These are phyloP conservation scores for Volucella bombylans DNA, from an alignment of 2,888 invertebrate species.

Conservation along the genomic window DNA sequence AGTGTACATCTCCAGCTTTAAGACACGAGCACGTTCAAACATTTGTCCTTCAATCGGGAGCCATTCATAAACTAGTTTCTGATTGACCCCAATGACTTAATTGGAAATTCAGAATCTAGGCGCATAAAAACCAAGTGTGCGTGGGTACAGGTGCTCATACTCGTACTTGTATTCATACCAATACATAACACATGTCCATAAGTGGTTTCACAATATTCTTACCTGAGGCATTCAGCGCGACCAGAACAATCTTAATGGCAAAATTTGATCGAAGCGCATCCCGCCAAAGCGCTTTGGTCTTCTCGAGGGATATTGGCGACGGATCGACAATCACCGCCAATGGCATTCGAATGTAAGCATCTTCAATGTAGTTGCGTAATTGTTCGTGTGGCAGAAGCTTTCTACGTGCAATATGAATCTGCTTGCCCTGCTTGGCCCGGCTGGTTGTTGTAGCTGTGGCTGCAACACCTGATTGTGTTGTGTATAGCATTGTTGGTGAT, in stretches of 20 bases:
- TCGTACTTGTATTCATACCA: slow-evolving; percentile 10
- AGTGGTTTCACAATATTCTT: slow-evolving; percentile 64
- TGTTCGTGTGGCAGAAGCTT: slow-evolving; percentile 81
- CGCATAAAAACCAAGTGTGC: slow-evolving; percentile 27
- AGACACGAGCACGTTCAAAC: slow-evolving; percentile 2
- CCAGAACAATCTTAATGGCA: slow-evolving; percentile 81
- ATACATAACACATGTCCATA: slow-evolving; percentile 11
- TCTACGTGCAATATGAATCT: slow-evolving; percentile 77
- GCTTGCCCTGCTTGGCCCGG: slow-evolving; percentile 79
- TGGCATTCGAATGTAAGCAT: slow-evolving; percentile 82
- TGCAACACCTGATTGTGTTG: slow-evolving; percentile 61
- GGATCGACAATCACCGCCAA: slow-evolving; percentile 82
- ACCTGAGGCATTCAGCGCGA: slow-evolving; percentile 82
- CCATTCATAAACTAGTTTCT: slow-evolving; percentile 60
- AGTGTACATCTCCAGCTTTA: slow-evolving; percentile 47
- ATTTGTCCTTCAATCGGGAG: slow-evolving; percentile 62
- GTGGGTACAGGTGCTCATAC: neutral
- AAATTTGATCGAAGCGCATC: slow-evolving; percentile 81
- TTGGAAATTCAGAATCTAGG: slow-evolving; percentile 50
- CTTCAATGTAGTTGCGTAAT: slow-evolving; percentile 81
- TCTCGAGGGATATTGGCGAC: slow-evolving; percentile 79
- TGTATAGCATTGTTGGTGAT: slow-evolving; percentile 53
- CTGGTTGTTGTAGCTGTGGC: slow-evolving; percentile 73
- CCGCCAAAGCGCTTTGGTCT: slow-evolving; percentile 81
- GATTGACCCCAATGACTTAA: slow-evolving; percentile 67